These are phyloP conservation scores for Fragum fragum DNA, from an alignment of 2,888 invertebrate genomes.

Conservation along the genomic window DNA sequence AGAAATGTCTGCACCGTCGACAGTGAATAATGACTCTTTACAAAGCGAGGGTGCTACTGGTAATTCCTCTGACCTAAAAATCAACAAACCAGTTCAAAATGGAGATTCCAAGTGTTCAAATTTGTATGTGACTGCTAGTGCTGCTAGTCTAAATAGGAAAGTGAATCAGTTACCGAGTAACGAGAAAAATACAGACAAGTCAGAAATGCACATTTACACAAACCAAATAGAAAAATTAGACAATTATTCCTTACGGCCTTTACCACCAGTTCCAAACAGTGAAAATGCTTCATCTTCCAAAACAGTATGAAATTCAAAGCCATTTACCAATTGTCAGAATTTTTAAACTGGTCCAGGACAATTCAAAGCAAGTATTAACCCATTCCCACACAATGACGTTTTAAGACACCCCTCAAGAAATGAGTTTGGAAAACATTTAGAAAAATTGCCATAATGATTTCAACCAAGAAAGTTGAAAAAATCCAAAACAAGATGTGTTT, in stretches of 20 bases:
- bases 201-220: constrained; percentile 64
- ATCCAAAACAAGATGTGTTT: no score
- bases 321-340: no score
- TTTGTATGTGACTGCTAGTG: constrained; percentile 27
- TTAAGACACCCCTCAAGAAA: no score
- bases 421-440: no score
- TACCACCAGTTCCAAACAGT: constrained; percentile 51
- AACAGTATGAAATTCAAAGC: not conserved
- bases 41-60: constrained; percentile 3
- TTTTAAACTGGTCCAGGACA: no score
- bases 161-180: not conserved
- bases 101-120: constrained; percentile 27
- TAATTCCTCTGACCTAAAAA: not conserved
- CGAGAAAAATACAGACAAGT: constrained; percentile 1
- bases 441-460: no score
- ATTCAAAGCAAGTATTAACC: no score
- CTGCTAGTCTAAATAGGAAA: not conserved
- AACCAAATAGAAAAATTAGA: constrained; percentile 51
- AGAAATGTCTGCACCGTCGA: constrained; percentile 49
- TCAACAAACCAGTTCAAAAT: constrained; percentile 7
- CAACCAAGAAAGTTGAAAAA: no score
- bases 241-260: constrained; percentile 41
- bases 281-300: not conserved
- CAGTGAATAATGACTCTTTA: not conserved
- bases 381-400: no score